Percentiles rank a stretch among this genome's conserved stretches.
Conservation (phyloP, 2,888 invertebrate species). For the Gandaritis pyraliata region DNA sequence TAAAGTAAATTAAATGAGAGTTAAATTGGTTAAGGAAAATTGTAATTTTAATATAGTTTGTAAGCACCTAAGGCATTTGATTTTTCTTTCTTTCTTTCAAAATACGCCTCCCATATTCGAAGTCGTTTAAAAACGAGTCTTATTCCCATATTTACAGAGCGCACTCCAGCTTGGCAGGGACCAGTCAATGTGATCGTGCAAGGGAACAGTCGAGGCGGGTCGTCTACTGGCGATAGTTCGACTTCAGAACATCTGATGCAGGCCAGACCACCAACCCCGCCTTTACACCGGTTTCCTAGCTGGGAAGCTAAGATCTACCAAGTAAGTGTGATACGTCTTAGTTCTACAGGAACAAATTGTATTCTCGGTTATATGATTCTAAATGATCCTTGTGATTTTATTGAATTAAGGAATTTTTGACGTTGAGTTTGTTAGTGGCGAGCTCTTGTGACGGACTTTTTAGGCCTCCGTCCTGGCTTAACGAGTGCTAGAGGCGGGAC, state of each 20-base stretch:
- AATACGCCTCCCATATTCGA: no score
- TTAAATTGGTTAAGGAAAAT: no score
- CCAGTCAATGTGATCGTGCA: conserved; percentile 76
- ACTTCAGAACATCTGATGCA: conserved; percentile 64
- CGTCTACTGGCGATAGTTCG: conserved; percentile 78
- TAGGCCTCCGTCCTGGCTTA: no score
- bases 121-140: conserved; percentile 2
- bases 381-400: no score
- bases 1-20: no score
- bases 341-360: not conserved
- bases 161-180: conserved; percentile 83
- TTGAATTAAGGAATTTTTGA: not conserved
- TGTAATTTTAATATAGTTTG: no score
- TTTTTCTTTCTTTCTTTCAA: no score
- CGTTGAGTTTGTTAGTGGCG: no score
- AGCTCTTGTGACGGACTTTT: no score
- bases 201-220: conserved; percentile 82
- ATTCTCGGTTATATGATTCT: no score
- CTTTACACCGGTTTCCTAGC: conserved; percentile 94
- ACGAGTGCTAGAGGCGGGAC: no score
- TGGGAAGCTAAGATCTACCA: conserved; percentile 99
- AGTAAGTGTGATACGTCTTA: conserved; percentile 71
- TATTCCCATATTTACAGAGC: conserved; percentile 53
- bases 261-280: conserved; percentile 92
- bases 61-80: no score